Base-by-base conservation (phyloP, 2,797 vertebrate species). In the Falco naumanni region DNA sequence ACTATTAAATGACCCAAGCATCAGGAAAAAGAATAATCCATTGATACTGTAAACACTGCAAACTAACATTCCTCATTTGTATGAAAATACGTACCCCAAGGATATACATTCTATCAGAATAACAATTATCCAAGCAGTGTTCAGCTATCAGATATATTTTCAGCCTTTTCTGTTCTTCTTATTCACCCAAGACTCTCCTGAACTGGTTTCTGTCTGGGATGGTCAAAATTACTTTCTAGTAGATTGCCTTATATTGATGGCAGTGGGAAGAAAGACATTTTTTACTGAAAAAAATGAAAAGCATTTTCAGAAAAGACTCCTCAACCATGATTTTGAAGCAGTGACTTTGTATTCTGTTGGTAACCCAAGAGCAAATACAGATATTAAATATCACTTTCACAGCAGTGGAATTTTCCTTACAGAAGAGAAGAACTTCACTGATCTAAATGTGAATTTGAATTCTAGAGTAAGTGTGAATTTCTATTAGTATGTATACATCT, bases 261-360 rank as follows among this genome's bases (percentile, higher is more conserved):
- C 0, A 16, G 69, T 50, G 75, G 64, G 51, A 91, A 83, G 69
- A 88, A 69, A 80, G 85, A 92, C 5, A 74, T 93, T 97, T 97
- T 93, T 95, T 87, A 96, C 70, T 95, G 69, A 88, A 84, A 95
- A 77, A 94, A 97, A 94, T 79, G 48, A 93, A 97, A 96, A 22
- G 20, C 54, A 59, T 88, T 94, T 97, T 94, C 85, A 77, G 82
- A 87, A 97, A 90, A 39, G 71, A 66, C 37, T 83, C 48, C 53
- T 92, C 65, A 83, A 63, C 45, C 41, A 51, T 89, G 95, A 83
- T 85, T 93, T 91, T 90, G 85, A 96, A 97, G 88, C 39, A 94
- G 31, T 57, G 87, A 87, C 50, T 92, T 92, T 81, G 28, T 69
- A 87, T 93, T 96, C 78, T 89, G 19, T 43, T 90, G 80, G 81